Conservation (phyloP, 2,113 vertebrate genomes). For the Calyptommatus sinebrachiatus region DNA sequence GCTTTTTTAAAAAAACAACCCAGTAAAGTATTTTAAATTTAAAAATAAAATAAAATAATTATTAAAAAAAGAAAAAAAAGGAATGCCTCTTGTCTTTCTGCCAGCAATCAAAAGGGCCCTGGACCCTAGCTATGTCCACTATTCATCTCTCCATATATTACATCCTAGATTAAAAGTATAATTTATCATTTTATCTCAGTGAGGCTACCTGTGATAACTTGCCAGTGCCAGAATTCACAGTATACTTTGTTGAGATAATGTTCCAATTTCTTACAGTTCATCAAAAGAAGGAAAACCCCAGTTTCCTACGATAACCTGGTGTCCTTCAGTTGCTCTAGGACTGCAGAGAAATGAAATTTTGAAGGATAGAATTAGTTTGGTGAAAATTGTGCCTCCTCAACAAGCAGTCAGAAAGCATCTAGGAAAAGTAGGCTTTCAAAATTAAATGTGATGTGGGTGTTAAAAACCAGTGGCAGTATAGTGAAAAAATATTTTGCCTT, state of each 20-base stretch:
- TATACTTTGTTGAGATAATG: neutral
- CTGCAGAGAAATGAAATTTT: too few relatives aligned
- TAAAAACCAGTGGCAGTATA: neutral
- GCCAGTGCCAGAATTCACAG: neutral
- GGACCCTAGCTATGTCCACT: neutral
- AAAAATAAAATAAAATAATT: too few relatives aligned
- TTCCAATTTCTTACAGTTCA: neutral
- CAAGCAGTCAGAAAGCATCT: neutral
- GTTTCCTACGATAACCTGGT: neutral
- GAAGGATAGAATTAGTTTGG: too few relatives aligned
- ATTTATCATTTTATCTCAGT: neutral
- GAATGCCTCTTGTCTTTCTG: neutral
- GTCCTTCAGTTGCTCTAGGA: too few relatives aligned
- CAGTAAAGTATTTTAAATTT: too few relatives aligned
- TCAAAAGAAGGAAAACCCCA: neutral
- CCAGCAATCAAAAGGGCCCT: too few relatives aligned
- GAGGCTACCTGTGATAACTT: neutral
- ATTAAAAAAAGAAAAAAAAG: too few relatives aligned
- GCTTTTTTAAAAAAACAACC: too few relatives aligned
- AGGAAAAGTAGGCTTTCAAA: neutral
- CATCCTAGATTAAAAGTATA: neutral
- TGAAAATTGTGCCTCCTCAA: neutral
- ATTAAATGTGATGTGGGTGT: neutral
- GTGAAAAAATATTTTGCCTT: too few relatives aligned
- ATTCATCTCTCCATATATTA: neutral